phyloP scores from a whole-genome alignment of 2,113 vertebrate species.

The Peromyscus maniculatus region DNA sequence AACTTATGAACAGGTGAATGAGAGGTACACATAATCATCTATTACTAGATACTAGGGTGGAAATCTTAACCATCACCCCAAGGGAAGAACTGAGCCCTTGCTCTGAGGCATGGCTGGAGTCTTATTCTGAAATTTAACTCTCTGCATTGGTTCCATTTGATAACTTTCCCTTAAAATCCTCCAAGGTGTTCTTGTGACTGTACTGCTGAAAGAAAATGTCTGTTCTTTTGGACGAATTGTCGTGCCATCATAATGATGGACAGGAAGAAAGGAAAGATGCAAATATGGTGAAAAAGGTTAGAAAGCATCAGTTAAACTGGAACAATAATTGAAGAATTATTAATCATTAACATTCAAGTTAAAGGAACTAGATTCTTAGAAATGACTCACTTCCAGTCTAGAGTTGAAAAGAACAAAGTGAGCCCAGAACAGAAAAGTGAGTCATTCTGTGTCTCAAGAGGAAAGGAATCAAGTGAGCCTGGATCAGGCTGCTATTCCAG shows the following conservation, averaged over 20 bases:
- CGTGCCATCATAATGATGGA: background rate
- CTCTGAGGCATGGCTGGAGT: background rate
- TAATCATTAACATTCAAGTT: background rate
- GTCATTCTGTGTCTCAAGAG: background rate
- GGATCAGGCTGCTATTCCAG: background rate
- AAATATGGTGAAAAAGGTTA: background rate
- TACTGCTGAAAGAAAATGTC: background rate
- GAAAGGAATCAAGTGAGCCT: background rate
- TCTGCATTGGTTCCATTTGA: fast-evolving
- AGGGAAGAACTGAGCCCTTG: background rate
- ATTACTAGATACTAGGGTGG: too few relatives aligned
- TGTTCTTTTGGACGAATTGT: background rate
- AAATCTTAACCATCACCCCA: background rate
- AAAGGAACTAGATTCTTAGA: background rate
- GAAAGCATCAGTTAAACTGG: background rate
- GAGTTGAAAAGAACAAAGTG: background rate
- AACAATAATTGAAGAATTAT: background rate
- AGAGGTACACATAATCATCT: background rate
- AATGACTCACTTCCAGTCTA: background rate
- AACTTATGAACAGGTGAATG: background rate
- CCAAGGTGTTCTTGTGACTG: background rate
- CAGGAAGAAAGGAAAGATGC: background rate
- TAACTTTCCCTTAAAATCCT: background rate
- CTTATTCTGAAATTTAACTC: background rate
- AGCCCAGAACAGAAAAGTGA: background rate